Evolutionary conservation across 2,888 invertebrate species (phyloP), one percentile per base, ranked within the genome.

Genomic region (Phrixothrix hirtus): DNA sequence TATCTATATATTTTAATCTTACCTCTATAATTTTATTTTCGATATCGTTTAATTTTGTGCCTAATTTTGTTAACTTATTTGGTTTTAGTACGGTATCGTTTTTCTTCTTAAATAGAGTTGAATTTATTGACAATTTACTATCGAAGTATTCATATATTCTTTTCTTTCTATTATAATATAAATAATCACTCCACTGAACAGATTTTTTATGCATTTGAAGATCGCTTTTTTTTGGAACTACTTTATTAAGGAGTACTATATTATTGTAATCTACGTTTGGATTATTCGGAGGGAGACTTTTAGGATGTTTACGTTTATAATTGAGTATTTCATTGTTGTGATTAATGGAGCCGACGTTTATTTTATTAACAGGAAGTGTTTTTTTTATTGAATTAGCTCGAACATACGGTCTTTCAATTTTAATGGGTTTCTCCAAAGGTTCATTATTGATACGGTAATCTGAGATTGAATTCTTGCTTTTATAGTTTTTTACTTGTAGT

Each of bases 121-220:
- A 37, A 13, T 36, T 79, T 54, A 83, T 67, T 49, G 82, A 71
- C 78, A 81, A 83, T 57, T 81, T 79, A 55, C 81, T 78, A 34
- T 82, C 80, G 13, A 79, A 75, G 29, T 78, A 77, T 42, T 74
- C 76, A 35, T 79, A 80, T 60, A 80, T 79, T 73, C 88, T 89
- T 72, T 82, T 85, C 51, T 90, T 84, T 57, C 86, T 83, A 70
- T 93, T 91, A 55, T 91, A 82, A 0, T 92, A 92, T 66, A 92
- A 92, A 68, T 93, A 92, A 64, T 90, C 86, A 0, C 89, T 87
- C 92, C 92, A 93, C 66, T 92, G 86, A 52, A 92, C 83, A 1
- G 89, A 89, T 72, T 92, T 92, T 75, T 92, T 91, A 57, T 85
- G 84, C 4, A 89, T 67, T 45, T 73, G 69, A 7, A 75, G 55